These are phyloP conservation scores for Leucosticte australis DNA, from an alignment of 2,113 vertebrate genomes.

Conservation along the genomic window DNA sequence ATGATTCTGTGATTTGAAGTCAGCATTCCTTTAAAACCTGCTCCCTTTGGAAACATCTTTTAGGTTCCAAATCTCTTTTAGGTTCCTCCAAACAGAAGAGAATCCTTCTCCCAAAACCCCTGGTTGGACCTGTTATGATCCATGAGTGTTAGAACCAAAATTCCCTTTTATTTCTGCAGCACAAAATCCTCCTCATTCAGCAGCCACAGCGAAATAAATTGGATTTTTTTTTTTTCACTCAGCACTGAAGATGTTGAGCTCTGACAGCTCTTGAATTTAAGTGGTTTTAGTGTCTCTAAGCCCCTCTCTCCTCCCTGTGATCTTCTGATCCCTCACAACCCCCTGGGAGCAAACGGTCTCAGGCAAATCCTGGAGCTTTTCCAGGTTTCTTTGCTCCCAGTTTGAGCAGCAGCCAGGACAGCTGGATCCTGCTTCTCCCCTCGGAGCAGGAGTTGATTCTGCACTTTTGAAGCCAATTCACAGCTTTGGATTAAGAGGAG, in stretches of 20 bases:
- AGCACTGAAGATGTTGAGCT: background rate
- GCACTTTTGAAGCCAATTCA: background rate
- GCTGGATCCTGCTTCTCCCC: background rate
- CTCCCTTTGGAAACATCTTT: background rate
- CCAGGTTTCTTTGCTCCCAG: background rate
- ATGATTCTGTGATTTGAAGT: background rate
- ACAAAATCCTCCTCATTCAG: background rate
- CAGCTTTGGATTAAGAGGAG: background rate
- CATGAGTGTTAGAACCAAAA: background rate
- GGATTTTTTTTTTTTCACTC: background rate
- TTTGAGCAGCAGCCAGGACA: constrained; percentile 22
- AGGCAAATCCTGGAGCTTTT: background rate
- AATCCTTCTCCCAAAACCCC: background rate
- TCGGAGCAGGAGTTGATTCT: background rate
- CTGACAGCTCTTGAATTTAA: background rate
- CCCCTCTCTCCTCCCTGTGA: background rate
- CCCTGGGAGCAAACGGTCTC: background rate
- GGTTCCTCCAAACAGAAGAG: background rate
- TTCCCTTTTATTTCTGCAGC: background rate
- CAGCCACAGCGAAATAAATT: background rate
- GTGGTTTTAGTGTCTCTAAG: background rate
- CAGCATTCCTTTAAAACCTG: background rate
- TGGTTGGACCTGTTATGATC: background rate
- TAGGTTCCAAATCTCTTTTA: background rate
- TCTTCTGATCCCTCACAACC: background rate